These are phyloP conservation scores for Syrphus vitripennis DNA, from an alignment of 2,888 invertebrate genomes.

Conservation along the genomic window DNA sequence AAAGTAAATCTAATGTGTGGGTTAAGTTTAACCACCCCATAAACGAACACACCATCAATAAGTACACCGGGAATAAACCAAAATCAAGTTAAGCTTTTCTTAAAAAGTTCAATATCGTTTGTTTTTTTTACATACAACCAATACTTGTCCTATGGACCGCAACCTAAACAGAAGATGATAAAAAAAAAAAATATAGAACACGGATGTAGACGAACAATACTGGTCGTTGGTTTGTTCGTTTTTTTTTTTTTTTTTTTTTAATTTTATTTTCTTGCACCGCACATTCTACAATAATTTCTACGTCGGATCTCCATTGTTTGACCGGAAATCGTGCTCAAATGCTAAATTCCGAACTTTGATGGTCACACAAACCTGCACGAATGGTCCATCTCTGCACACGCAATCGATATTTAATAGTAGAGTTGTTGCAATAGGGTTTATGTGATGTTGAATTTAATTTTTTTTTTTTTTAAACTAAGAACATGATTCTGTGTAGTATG, in stretches of 20 bases:
- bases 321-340: slow-evolving; percentile 68
- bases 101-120: neutral
- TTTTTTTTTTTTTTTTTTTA: slow-evolving; percentile 20
- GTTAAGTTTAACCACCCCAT: no score
- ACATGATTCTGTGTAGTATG: no score
- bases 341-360: slow-evolving; percentile 58
- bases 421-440: slow-evolving; percentile 24
- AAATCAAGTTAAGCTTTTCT: no score
- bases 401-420: slow-evolving; percentile 54
- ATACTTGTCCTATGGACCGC: neutral
- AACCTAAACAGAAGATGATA: neutral
- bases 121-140: neutral
- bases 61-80: no score
- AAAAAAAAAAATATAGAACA: neutral
- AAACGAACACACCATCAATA: no score
- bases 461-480: neutral
- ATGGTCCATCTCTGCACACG: slow-evolving; percentile 16
- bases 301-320: slow-evolving; percentile 61
- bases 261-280: slow-evolving; percentile 26
- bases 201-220: slow-evolving; percentile 26
- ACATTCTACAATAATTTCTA: slow-evolving; percentile 48
- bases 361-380: slow-evolving; percentile 43
- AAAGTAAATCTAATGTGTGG: no score
- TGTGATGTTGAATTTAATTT: neutral
- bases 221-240: no score